These are phyloP conservation scores for Cheilosia vulpina DNA, from an alignment of 2,888 invertebrate genomes.

Conservation along the genomic window DNA sequence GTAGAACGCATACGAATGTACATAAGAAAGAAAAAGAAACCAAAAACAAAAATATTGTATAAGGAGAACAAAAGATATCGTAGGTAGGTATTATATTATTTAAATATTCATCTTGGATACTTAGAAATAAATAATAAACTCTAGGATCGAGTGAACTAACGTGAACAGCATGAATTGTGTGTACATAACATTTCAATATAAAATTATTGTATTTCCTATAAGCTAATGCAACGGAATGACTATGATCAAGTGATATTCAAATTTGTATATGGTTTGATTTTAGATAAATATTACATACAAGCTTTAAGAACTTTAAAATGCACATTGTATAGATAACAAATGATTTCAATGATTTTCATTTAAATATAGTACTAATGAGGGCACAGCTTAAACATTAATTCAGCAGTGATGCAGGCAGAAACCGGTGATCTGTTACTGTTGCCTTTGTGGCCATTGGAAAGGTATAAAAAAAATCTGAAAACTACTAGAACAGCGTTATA, in stretches of 20 bases:
- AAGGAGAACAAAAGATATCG: conserved; percentile 18
- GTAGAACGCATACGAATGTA: conserved; percentile 62
- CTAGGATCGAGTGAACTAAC: neutral
- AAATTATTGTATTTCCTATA: neutral
- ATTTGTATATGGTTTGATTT: neutral
- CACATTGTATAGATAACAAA: too few relatives aligned
- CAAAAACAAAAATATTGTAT: conserved; percentile 15
- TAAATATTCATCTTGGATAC: neutral
- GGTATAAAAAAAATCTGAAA: too few relatives aligned
- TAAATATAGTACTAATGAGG: too few relatives aligned
- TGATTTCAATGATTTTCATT: too few relatives aligned
- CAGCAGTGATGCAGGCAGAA: too few relatives aligned
- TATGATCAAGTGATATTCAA: neutral
- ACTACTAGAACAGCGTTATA: too few relatives aligned
- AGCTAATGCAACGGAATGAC: neutral
- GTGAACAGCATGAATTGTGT: conserved; percentile 15
- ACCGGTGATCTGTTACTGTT: too few relatives aligned
- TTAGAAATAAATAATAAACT: too few relatives aligned
- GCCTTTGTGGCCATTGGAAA: too few relatives aligned
- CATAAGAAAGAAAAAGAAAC: conserved; percentile 30
- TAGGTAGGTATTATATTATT: conserved; percentile 3
- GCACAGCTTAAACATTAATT: too few relatives aligned
- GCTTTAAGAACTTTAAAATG: neutral
- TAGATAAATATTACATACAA: neutral
- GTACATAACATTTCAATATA: conserved; percentile 1